Conservation (phyloP, 2,797 vertebrate species). For the Antennarius maculatus region DNA sequence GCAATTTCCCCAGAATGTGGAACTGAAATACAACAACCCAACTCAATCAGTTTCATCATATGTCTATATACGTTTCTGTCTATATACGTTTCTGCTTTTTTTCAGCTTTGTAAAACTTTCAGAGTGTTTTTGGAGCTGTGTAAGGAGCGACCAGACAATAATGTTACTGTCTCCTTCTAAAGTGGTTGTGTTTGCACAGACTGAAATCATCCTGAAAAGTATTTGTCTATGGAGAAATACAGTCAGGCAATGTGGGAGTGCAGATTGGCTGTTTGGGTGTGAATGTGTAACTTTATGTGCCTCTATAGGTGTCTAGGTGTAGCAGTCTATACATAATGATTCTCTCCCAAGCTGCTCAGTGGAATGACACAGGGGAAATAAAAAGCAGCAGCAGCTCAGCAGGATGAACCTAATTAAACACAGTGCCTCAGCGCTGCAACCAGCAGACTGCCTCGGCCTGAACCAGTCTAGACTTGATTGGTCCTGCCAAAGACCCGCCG, state of each 20-base stretch:
- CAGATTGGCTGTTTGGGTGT: constrained; percentile 1
- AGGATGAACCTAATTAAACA: constrained; percentile 81
- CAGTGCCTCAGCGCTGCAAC: constrained; percentile 57
- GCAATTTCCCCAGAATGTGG: no score
- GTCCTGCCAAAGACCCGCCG: constrained; percentile 47
- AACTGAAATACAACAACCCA: no score
- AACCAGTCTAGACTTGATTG: constrained; percentile 66
- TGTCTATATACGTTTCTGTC: no score
- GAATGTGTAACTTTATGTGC: constrained; percentile 10
- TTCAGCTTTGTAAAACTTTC: no score
- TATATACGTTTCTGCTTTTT: no score
- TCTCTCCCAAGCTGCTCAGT: constrained; percentile 56
- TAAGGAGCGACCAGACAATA: constrained; percentile 18
- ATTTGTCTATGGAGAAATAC: constrained; percentile 12
- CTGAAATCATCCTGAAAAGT: constrained; percentile 38
- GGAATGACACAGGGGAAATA: constrained; percentile 78
- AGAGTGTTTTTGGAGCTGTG: constrained; percentile 6
- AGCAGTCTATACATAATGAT: constrained; percentile 55
- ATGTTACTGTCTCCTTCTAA: constrained; percentile 32
- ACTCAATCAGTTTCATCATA: no score
- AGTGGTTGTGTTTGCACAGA: constrained; percentile 41
- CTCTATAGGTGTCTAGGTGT: constrained; percentile 34
- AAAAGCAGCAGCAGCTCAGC: constrained; percentile 76
- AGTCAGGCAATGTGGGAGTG: constrained; percentile 12
- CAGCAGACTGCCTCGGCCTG: constrained; percentile 60